These are phyloP conservation scores for Capromys pilorides DNA, from an alignment of 2,797 vertebrate genomes.

Conservation along the genomic window DNA sequence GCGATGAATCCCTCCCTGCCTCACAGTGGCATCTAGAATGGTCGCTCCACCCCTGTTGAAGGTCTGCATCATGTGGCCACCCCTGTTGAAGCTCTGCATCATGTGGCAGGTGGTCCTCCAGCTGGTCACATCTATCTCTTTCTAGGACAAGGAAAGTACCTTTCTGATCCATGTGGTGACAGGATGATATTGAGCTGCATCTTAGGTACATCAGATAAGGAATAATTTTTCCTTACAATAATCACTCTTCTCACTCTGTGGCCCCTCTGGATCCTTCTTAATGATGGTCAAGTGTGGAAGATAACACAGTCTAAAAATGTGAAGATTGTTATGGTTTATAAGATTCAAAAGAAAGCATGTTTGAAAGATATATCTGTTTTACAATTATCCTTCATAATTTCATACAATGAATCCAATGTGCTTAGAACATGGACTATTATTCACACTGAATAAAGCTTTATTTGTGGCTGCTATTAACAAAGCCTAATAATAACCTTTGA, in stretches of 20 bases:
- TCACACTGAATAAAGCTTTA: background rate
- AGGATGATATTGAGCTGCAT: background rate
- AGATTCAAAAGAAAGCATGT: background rate
- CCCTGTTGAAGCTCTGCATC: background rate
- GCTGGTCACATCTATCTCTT: background rate
- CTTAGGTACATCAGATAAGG: background rate
- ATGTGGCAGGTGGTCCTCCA: background rate
- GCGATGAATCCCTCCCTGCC: accelerated
- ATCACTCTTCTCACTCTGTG: background rate
- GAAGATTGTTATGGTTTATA: background rate
- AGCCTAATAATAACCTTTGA: background rate
- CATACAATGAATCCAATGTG: background rate
- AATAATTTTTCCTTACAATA: background rate
- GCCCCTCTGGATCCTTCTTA: background rate
- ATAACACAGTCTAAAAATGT: background rate
- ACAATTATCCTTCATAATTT: background rate
- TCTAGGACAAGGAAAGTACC: background rate
- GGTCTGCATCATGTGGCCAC: background rate
- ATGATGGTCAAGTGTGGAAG: background rate
- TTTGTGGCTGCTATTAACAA: background rate
- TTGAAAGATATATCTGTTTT: background rate
- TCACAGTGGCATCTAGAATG: background rate
- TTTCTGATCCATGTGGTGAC: background rate
- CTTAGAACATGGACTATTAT: background rate
- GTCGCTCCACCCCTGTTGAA: background rate